Base-by-base conservation (phyloP, 2,888 invertebrate species). In the Branchipolynoe longqiensis region DNA sequence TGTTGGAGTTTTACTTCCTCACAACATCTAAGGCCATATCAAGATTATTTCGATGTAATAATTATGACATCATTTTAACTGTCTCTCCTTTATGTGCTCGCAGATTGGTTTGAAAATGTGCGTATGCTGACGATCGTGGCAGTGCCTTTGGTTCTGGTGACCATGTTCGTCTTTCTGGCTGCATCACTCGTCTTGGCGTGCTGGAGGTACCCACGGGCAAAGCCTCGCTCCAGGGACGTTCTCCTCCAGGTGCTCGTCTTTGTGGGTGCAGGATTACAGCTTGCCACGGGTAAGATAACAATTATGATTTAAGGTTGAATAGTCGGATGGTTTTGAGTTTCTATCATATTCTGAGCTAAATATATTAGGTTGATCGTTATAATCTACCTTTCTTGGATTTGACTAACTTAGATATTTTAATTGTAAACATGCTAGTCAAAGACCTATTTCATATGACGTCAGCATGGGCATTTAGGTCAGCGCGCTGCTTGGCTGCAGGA, bases 41-140 rank as follows among this genome's bases (percentile, higher is more conserved):
- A n/a, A n/a, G n/a, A n/a, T n/a, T n/a, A n/a, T 48, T 18, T 48
- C 18, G 48, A 14, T 14, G 48, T 48, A 48, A 48, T 18, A 48
- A 8, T 48, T 48, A 48, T 14, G 48, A 48, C 8, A n/a, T 56
- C 22, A 56, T 56, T 2, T 56, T 22, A 56, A 25, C 25, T 18
- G 18, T 62, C 14, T 3, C 18, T 62, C 3, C 14, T 31, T 62
- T 14, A 14, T 31, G 8, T 48, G 48, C 18, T 48, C 25, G 62
- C 83, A 88, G 87, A 33, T 1, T 88, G 88, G 88, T 87, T 87
- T 73, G 84, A 58, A 59, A 58, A 83, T 8, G 85, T 84, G 62
- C 84, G 86, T 8, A 59, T 54, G 40, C 58, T 88, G 62, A 73
- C 84, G 38, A 86, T 86, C 25, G 64, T 84, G 28, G 82, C 83